Evolutionary conservation across 1,140 invertebrate genomes (phyloP), one percentile per base, ranked within the genome.

Genomic region (Drosophila virilis): DNA sequence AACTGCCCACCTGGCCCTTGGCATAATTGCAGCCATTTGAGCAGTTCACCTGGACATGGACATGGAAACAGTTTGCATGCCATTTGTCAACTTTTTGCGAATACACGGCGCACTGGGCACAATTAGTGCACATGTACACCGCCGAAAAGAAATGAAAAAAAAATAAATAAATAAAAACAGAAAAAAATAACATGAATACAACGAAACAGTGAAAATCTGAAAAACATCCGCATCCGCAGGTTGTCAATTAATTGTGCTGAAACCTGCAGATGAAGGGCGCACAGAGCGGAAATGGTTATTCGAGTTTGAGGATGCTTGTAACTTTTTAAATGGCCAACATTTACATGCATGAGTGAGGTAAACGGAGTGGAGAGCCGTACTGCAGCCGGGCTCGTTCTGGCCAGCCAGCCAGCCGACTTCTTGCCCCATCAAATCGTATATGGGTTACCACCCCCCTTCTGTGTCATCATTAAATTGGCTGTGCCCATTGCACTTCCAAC

Each of bases 211-310:
- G 59, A 69, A 77, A 77, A 74, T 74, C 54, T 62, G 74, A 52
- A 77, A 74, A 77, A 77, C 70, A 77, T 77, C 45, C 69, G 55
- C 74, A 77, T 77, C 52, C 59, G 74, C 64, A 59, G 58, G 64
- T 77, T 77, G 71, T 59, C 74, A 77, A 77, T 77, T 77, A 77
- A 77, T 74, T 74, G 70, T 45, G 58, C 70, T 77, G 71, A 73
- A 76, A 59, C 46, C 37, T 54, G 10, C 42, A 35, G 52, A 17
- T 13, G n/a, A 55, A n/a, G 22, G 22, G 52, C 32, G 22, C 33
- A 60, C 17, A 54, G 45, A 45, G 55, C 69, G 38, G 51, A 59
- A 66, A 66, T 43, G 51, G 61, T 58, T 65, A 8, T 42, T 10
- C 37, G 46, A 70, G 52, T 46, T 52, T 10, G 35, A 52, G 42